Conservation (phyloP, 2,113 vertebrate genomes). For the Alethe diademata region DNA sequence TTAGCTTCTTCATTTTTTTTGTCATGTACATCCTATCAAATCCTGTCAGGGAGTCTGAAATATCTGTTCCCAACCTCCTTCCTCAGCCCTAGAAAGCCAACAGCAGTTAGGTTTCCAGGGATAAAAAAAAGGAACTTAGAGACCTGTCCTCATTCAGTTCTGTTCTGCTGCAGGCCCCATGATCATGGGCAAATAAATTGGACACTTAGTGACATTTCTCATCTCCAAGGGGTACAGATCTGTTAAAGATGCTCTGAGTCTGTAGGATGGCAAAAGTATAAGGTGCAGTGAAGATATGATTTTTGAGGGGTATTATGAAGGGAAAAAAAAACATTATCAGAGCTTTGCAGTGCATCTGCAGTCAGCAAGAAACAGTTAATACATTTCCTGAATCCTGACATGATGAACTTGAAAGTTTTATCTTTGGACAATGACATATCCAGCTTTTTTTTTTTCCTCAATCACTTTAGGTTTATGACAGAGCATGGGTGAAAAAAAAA, state of each 20-base stretch:
- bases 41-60: not conserved
- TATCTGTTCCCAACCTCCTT: not conserved
- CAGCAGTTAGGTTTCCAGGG: not conserved
- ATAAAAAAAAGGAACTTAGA: not conserved
- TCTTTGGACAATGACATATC: not conserved
- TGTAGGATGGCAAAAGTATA: not conserved
- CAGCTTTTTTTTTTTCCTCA: accelerated
- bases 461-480: not conserved
- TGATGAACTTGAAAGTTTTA: conserved; percentile 30
- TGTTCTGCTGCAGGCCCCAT: not conserved
- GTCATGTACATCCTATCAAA: not conserved
- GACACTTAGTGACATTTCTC: conserved; percentile 2
- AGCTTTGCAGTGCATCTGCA: conserved; percentile 11
- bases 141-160: not conserved
- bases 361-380: conserved; percentile 24
- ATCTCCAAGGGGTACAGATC: not conserved
- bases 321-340: not conserved
- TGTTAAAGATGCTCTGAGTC: not conserved
- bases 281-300: not conserved
- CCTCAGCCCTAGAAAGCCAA: not conserved
- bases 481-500: not conserved
- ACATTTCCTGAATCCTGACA: conserved; percentile 2
- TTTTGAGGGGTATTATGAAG: not conserved
- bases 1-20: not conserved
- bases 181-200: not conserved